Conservation (phyloP, 1,140 invertebrate species). For the Rhysida immarginata region DNA sequence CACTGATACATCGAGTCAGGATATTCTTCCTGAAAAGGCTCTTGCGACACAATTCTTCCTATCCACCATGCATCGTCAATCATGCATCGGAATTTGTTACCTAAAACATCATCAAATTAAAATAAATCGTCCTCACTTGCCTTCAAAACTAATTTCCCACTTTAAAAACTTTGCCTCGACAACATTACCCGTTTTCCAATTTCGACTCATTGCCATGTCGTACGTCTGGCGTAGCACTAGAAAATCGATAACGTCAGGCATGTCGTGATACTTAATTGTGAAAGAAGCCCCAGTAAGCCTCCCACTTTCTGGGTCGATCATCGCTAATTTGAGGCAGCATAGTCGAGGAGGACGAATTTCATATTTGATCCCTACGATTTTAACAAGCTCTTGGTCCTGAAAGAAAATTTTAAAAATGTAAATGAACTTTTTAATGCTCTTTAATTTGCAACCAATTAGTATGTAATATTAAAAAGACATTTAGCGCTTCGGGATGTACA, state of each 20-base stretch:
- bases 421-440: too few species aligned
- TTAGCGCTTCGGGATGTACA: too few species aligned
- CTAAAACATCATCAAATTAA: too few species aligned
- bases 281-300: constrained; percentile 53
- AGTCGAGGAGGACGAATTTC: constrained; percentile 81
- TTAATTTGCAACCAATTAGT: too few species aligned
- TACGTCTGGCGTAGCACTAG: constrained; percentile 81
- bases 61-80: constrained; percentile 96
- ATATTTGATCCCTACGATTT: constrained; percentile 87
- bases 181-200: constrained; percentile 54
- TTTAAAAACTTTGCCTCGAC: too few species aligned
- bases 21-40: constrained; percentile 47
- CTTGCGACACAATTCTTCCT: constrained; percentile 56
- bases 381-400: constrained; percentile 74
- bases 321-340: constrained; percentile 68
- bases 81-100: constrained; percentile 70
- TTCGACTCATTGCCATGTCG: constrained; percentile 57
- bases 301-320: constrained; percentile 52
- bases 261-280: constrained; percentile 88
- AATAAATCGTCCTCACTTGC: too few species aligned
- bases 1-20: constrained; percentile 70
- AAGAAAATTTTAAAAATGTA: too few species aligned
- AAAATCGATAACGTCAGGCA: constrained; percentile 92
- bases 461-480: too few species aligned
- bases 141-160: too few species aligned